These are phyloP conservation scores for Neosilurus mollespiculum DNA, from an alignment of 2,797 vertebrate genomes.

Conservation along the genomic window DNA sequence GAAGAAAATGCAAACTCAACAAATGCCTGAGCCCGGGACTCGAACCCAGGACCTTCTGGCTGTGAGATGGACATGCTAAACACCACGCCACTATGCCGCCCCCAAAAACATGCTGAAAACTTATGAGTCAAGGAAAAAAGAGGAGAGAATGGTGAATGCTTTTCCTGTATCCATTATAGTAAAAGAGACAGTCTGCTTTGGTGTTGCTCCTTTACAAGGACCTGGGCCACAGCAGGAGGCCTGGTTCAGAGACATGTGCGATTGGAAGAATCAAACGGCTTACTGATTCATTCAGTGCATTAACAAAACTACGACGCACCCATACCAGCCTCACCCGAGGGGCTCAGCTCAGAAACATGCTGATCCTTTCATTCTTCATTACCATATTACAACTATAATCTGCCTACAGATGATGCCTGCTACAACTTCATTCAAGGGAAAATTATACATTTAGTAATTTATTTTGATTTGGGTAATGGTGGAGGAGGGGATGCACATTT, in stretches of 20 bases:
- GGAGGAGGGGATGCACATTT: conserved; percentile 54
- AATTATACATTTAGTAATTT: neutral
- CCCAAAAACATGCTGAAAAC: neutral
- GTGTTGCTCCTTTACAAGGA: conserved; percentile 14
- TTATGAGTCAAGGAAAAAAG: neutral
- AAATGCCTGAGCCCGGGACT: too few species aligned
- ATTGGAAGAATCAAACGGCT: conserved; percentile 40
- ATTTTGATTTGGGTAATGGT: neutral
- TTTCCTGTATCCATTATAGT: conserved; percentile 12
- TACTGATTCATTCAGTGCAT: conserved; percentile 31
- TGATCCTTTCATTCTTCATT: conserved; percentile 33
- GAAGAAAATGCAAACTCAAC: too few species aligned
- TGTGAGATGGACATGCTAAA: too few species aligned
- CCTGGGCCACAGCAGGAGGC: conserved; percentile 34
- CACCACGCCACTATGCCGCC: too few species aligned
- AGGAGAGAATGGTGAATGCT: neutral
- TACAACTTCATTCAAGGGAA: neutral
- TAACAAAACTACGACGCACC: conserved; percentile 29
- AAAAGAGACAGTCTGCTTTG: conserved; percentile 1
- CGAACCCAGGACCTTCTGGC: too few species aligned
- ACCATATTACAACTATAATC: conserved; percentile 33
- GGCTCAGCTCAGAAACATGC: neutral
- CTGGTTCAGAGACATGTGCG: neutral
- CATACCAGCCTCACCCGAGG: neutral
- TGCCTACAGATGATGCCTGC: neutral